phyloP scores from a whole-genome alignment of 2,888 invertebrate species.

The Clistopyga incitator region DNA sequence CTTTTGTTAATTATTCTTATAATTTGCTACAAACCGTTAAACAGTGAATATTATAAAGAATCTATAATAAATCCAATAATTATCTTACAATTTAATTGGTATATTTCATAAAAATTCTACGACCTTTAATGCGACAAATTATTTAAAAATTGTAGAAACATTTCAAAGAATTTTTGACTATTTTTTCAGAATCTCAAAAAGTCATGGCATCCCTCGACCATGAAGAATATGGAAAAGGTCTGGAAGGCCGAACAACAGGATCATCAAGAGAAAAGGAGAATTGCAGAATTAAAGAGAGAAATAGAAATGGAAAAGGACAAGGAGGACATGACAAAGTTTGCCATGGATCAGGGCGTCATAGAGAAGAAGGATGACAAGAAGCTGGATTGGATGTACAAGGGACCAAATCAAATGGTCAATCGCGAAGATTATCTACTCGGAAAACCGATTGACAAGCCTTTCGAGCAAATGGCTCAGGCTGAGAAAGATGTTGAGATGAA shows the following conservation, averaged over 20 bases:
- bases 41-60: too few species aligned
- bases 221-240: slow-evolving; percentile 91
- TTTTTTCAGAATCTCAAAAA: slow-evolving; percentile 89
- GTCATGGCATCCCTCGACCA: slow-evolving; percentile 92
- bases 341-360: slow-evolving; percentile 86
- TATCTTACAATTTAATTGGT: too few species aligned
- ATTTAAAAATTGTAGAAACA: too few species aligned
- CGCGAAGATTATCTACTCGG: slow-evolving; percentile 96
- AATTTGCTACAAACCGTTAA: too few species aligned
- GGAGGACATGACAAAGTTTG: slow-evolving; percentile 88
- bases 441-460: slow-evolving; percentile 91
- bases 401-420: slow-evolving; percentile 87
- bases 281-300: slow-evolving; percentile 89
- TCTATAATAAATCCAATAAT: too few species aligned
- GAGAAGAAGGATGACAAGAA: slow-evolving; percentile 86
- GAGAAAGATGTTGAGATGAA: slow-evolving; percentile 85
- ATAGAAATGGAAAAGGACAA: slow-evolving; percentile 88
- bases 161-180: too few species aligned
- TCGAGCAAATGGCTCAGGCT: slow-evolving; percentile 88
- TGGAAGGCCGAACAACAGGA: slow-evolving; percentile 92
- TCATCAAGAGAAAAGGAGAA: slow-evolving; percentile 88
- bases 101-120: too few species aligned
- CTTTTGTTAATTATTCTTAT: background rate
- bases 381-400: slow-evolving; percentile 96
- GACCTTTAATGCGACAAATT: too few species aligned